Conservation (phyloP, 2,113 vertebrate species). For the Paralichthys olivaceus region DNA sequence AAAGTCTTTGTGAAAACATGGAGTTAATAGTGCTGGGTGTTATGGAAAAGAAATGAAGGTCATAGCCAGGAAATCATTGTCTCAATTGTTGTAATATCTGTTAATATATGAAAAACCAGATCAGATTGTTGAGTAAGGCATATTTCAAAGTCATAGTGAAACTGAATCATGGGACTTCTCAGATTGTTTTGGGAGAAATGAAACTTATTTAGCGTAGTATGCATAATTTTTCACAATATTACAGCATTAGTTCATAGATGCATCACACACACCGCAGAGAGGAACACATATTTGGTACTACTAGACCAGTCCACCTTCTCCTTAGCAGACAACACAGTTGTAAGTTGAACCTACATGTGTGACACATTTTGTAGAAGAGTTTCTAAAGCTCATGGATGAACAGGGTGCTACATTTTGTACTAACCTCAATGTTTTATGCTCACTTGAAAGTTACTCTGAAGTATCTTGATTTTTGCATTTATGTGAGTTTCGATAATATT, state of each 20-base stretch:
- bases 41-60: no score
- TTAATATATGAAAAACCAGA: no score
- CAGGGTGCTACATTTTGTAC: conserved; percentile 18
- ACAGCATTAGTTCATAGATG: not conserved
- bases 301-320: not conserved
- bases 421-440: conserved; percentile 5
- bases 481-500: conserved; percentile 9
- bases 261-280: not conserved
- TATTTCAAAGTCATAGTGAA: no score
- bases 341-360: conserved; percentile 24
- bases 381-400: not conserved
- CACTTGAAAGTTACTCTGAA: conserved; percentile 4
- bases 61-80: no score
- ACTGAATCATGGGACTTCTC: no score
- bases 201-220: not conserved
- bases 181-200: no score
- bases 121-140: no score
- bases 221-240: not conserved
- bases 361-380: not conserved
- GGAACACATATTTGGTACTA: not conserved
- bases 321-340: not conserved
- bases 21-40: no score
- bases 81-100: not conserved
- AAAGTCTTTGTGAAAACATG: not conserved
- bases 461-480: not conserved